Evolutionary conservation across 2,797 vertebrate genomes (phyloP).

Genomic region (Neopelma chrysocephalum): DNA sequence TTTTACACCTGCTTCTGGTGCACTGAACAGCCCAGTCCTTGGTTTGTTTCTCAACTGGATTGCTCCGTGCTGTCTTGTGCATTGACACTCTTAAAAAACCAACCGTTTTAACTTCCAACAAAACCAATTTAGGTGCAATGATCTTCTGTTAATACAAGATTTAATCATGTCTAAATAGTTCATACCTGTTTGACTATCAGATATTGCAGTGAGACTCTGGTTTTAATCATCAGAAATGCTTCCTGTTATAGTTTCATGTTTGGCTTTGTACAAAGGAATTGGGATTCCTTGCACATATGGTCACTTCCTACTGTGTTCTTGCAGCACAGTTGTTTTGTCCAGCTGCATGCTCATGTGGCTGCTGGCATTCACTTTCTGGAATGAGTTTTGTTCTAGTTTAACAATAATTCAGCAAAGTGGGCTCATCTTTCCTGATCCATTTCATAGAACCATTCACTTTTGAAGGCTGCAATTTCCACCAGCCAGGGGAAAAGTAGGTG

Average conservation of each 20-base stretch:
- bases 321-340: constrained; percentile 23
- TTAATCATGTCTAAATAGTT: not conserved
- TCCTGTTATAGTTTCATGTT: not conserved
- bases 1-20: not conserved
- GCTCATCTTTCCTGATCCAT: not conserved
- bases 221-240: not conserved
- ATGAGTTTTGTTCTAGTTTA: not conserved
- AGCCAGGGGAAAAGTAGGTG: not conserved
- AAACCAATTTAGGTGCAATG: not conserved
- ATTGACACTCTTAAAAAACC: not conserved
- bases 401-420: not conserved
- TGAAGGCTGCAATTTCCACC: not conserved
- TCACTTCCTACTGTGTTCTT: constrained; percentile 1
- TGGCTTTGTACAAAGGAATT: constrained; percentile 3
- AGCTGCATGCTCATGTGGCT: not conserved
- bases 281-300: not conserved
- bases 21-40: not conserved
- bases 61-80: not conserved
- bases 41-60: not conserved
- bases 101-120: not conserved
- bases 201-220: not conserved
- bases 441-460: not conserved
- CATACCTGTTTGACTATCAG: not conserved
- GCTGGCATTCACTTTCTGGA: not conserved
- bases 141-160: not conserved